A percentile compares a stretch with the other conserved stretches of the same genome.
Evolutionary conservation across 2,797 vertebrate species (phyloP).

Genomic region (Hephaestus fuliginosus): DNA sequence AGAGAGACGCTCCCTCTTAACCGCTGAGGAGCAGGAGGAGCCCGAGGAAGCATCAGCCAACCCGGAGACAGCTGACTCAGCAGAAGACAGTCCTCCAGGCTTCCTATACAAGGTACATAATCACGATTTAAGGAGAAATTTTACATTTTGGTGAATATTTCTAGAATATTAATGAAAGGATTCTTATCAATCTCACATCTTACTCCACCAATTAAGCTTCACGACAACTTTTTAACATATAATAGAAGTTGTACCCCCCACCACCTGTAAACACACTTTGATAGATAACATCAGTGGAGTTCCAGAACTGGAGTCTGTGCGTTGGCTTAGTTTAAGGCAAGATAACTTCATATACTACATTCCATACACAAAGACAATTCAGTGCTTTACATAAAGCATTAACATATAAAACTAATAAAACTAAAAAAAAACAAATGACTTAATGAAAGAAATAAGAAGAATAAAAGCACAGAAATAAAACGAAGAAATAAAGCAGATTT

Average conservation of each 20-base stretch:
- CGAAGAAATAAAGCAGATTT: too few relatives aligned
- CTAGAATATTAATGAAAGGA: conserved; percentile 2
- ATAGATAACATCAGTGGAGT: background rate
- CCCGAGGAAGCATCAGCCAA: conserved; percentile 7
- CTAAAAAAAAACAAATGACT: background rate
- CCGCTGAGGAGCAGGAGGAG: conserved; percentile 28
- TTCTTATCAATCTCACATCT: background rate
- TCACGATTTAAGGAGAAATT: background rate
- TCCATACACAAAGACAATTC: background rate
- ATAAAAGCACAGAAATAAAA: too few relatives aligned
- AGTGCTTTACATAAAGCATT: background rate
- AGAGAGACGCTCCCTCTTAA: background rate
- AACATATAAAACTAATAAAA: background rate
- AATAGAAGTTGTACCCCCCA: background rate
- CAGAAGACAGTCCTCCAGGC: conserved; percentile 69
- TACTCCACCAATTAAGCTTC: too few relatives aligned
- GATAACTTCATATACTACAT: background rate
- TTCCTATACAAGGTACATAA: conserved; percentile 81
- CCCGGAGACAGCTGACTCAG: conserved; percentile 18
- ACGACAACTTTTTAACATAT: too few relatives aligned
- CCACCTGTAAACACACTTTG: background rate
- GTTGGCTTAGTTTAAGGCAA: background rate
- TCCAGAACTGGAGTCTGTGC: background rate
- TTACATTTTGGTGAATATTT: conserved; percentile 14
- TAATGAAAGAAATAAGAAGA: too few relatives aligned